Evolutionary conservation across 2,888 invertebrate genomes (phyloP), one percentile per base, ranked within the genome.

Genomic region (Platypus cylindrus): DNA sequence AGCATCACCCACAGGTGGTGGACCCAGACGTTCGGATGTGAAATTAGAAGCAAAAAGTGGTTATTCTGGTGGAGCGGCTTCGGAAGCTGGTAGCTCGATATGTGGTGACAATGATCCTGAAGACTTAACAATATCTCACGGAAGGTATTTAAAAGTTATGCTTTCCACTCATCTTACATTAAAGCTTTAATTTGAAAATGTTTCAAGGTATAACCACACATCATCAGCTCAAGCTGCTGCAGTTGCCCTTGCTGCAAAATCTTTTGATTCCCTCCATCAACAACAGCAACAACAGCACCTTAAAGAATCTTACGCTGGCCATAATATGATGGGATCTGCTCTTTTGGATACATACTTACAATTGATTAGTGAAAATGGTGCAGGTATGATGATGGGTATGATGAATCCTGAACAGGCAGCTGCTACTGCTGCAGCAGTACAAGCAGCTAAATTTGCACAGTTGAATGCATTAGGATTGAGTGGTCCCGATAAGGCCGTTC

Each of bases 271-370:
- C 29, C 56, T 67, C 28, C 79, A 77, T 53, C n/a, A n/a, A n/a
- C n/a, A n/a, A n/a, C n/a, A n/a, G n/a, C n/a, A n/a, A n/a, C n/a
- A n/a, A n/a, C n/a, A n/a, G n/a, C 71, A 72, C 37, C 60, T 76
- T 44, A 75, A 71, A 48, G 77, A 77, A 43, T 78, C 81, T 28
- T 77, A 78, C 54, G 51, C 57, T 7, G 56, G 58, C 5, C 55
- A 54, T 13, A 59, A 64, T 50, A 70, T 78, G 40, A 72, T 80
- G 32, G 74, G 81, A 27, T 82, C 82, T 3, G 82, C 85, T 2
- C 71, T 89, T 5, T 64, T 89, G 41, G 87, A 89, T 59, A 87
- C 87, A 9, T 89, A 89, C 58, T 69, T 89, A 41, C 87, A 89
- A 59, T 78, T 85, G 52, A 85, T 89, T 52, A 82, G 84, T 2